Evolutionary conservation across 2,113 vertebrate species (phyloP).

Genomic region (Pygoscelis antarcticus): DNA sequence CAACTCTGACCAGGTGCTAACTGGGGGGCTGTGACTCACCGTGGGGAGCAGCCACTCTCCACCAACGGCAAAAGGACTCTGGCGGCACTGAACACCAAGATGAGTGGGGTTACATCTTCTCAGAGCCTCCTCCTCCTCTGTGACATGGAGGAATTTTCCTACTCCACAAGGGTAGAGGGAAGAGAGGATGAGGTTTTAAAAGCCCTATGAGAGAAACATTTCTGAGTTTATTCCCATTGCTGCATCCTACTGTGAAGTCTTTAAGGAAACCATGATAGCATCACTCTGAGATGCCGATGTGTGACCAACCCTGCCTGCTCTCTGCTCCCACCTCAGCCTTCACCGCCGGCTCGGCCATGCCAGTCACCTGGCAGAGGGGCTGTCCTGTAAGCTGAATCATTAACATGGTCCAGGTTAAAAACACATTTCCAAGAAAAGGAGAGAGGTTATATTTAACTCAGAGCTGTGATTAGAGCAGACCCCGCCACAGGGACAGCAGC

Average conservation of each 20-base stretch:
- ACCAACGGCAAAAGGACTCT: not conserved
- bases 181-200: not conserved
- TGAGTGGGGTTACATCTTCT: not conserved
- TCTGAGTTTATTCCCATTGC: not conserved
- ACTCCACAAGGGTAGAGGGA: not conserved
- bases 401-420: not conserved
- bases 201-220: not conserved
- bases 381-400: not conserved
- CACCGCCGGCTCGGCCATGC: not conserved
- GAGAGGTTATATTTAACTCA: not conserved
- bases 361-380: not conserved
- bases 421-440: not conserved
- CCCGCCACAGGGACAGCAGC: not conserved
- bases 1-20: not conserved
- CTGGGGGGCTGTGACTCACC: not conserved
- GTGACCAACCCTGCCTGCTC: not conserved
- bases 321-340: not conserved
- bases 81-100: not conserved
- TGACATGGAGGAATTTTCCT: not conserved
- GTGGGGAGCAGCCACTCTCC: not conserved
- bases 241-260: not conserved
- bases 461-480: not conserved
- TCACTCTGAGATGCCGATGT: rapidly evolving
- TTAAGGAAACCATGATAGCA: not conserved
- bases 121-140: not conserved